Evolutionary conservation across 2,113 vertebrate species (phyloP).

Genomic region (Oryzias woworae): DNA sequence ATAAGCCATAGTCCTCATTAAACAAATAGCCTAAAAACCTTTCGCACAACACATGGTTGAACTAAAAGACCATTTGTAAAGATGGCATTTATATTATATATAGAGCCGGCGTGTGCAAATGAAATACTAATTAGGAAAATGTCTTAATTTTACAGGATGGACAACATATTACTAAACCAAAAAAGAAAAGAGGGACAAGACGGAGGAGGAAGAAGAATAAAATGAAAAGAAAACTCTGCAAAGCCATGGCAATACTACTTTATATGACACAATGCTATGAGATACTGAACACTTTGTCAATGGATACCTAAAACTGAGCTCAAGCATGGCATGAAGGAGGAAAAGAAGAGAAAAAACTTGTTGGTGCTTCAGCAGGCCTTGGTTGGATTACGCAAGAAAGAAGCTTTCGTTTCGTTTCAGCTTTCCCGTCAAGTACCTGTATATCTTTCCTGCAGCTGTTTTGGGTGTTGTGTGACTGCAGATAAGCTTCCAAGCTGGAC

Average conservation of each 20-base stretch:
- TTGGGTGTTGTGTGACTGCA: slow-evolving; percentile 21
- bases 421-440: slow-evolving; percentile 27
- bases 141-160: slow-evolving; percentile 17
- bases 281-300: slow-evolving; percentile 24
- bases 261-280: slow-evolving; percentile 48
- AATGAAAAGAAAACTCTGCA: slow-evolving; percentile 50
- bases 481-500: slow-evolving; percentile 23
- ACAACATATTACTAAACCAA: background rate
- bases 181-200: slow-evolving; percentile 8
- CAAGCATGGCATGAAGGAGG: slow-evolving; percentile 7
- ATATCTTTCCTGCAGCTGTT: slow-evolving; percentile 32
- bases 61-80: too few relatives aligned
- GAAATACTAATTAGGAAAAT: slow-evolving; percentile 11
- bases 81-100: background rate
- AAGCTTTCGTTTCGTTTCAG: slow-evolving; percentile 36
- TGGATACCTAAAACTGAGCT: background rate
- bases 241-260: slow-evolving; percentile 25
- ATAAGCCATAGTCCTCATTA: slow-evolving; percentile 2
- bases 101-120: background rate
- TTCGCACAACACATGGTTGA: background rate
- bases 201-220: background rate
- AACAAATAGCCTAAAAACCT: background rate
- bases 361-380: slow-evolving; percentile 1
- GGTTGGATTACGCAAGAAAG: slow-evolving; percentile 28
- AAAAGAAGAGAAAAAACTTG: background rate